phyloP scores from a whole-genome alignment of 1,140 invertebrate species.

The Drosophila watanabei region DNA sequence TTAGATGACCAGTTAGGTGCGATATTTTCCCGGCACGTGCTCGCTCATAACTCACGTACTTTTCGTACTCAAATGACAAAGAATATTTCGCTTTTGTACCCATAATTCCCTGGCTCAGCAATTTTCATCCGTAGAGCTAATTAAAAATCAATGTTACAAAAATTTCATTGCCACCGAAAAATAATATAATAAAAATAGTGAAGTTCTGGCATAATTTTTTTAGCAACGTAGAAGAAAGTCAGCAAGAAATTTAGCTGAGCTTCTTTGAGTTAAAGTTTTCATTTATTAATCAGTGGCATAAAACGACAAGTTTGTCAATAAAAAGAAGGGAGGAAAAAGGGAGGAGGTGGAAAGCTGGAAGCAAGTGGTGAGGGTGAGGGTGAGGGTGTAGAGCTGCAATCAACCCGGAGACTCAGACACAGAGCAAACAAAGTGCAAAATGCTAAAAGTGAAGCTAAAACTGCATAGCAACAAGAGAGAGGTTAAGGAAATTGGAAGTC shows the following conservation, averaged over 20 bases:
- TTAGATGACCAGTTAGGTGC: constrained; percentile 66
- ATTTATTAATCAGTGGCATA: constrained; percentile 73
- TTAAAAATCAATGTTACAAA: constrained; percentile 80
- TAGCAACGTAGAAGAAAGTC: constrained; percentile 29
- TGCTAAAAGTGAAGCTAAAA: constrained; percentile 67
- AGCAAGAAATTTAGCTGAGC: constrained; percentile 44
- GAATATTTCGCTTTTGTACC: neutral
- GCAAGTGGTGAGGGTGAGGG: constrained; percentile 27
- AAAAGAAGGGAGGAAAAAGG: neutral
- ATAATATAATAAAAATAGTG: constrained; percentile 15
- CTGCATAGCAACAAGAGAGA: constrained; percentile 45
- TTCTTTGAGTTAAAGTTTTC: constrained; percentile 50
- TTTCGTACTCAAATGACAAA: constrained; percentile 40
- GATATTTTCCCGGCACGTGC: constrained; percentile 47
- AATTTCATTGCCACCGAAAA: constrained; percentile 64
- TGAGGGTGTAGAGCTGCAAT: constrained; percentile 55
- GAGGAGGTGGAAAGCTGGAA: neutral
- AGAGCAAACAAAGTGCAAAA: constrained; percentile 72
- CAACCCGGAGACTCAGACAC: constrained; percentile 75
- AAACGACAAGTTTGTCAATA: constrained; percentile 66
- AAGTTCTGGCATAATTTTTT: constrained; percentile 39
- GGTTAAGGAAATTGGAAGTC: neutral
- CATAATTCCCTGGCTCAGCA: constrained; percentile 11
- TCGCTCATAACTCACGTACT: constrained; percentile 41
- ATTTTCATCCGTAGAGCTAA: constrained; percentile 6